These are phyloP conservation scores for Melanchra persicariae DNA, from an alignment of 2,888 invertebrate species.

Conservation along the genomic window DNA sequence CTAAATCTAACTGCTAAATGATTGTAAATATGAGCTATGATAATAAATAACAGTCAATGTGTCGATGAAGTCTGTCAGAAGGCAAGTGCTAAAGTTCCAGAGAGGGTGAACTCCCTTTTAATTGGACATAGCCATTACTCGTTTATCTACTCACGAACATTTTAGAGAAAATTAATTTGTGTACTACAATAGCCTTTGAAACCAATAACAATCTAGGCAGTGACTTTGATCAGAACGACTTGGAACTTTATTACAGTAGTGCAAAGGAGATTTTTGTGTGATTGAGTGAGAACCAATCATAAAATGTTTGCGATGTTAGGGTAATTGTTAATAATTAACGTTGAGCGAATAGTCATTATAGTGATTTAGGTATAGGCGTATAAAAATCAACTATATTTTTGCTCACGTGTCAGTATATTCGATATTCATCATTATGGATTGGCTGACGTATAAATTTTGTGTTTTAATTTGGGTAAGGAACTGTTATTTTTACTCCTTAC, in stretches of 20 bases:
- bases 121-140: conserved; percentile 33
- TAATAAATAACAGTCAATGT: background rate
- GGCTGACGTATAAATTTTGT: conserved; percentile 40
- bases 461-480: conserved; percentile 54
- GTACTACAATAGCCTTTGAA: conserved; percentile 45
- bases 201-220: conserved; percentile 31
- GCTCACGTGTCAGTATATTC: conserved; percentile 33
- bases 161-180: conserved; percentile 58
- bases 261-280: conserved; percentile 18
- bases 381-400: conserved; percentile 54
- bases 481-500: conserved; percentile 9
- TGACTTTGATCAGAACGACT: background rate
- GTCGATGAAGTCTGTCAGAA: background rate
- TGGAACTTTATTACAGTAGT: background rate
- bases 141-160: conserved; percentile 45
- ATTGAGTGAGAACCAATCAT: conserved; percentile 8
- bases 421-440: conserved; percentile 45
- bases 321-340: conserved; percentile 57
- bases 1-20: background rate
- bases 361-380: conserved; percentile 38
- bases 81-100: background rate
- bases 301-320: conserved; percentile 36
- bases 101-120: conserved; percentile 21
- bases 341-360: conserved; percentile 44
- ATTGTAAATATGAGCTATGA: background rate